Conservation (phyloP, 2,888 invertebrate species). For the Calameuta idolon region DNA sequence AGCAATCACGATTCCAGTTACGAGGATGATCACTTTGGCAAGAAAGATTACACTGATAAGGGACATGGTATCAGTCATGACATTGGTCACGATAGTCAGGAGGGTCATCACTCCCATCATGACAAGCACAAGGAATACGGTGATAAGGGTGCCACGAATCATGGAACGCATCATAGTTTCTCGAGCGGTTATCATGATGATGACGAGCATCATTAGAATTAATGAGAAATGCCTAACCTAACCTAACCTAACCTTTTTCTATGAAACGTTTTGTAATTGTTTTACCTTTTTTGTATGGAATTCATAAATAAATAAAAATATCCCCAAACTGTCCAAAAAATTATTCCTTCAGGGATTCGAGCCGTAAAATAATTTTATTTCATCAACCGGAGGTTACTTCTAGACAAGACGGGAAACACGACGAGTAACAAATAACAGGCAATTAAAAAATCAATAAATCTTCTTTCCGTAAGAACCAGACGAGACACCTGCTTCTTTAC, state of each 20-base stretch:
- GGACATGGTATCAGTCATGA: constrained; percentile 57
- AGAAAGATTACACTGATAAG: constrained; percentile 57
- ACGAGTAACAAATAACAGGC: background rate
- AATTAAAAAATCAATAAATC: constrained; percentile 12
- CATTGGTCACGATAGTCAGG: constrained; percentile 53
- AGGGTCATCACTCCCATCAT: constrained; percentile 55
- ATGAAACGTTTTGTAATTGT: background rate
- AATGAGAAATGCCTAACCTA: background rate
- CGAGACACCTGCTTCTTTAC: constrained; percentile 45
- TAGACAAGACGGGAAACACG: background rate
- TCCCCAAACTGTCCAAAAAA: background rate
- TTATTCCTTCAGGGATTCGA: background rate
- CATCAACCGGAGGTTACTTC: background rate
- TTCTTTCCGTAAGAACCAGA: constrained; percentile 13
- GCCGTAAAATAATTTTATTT: constrained; percentile 5
- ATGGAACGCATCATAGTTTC: constrained; percentile 48
- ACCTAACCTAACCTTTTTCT: background rate
- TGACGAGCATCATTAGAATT: background rate
- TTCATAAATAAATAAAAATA: constrained; percentile 2
- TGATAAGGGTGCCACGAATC: constrained; percentile 54
- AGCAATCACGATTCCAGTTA: constrained; percentile 54
- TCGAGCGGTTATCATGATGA: background rate
- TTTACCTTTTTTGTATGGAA: background rate
- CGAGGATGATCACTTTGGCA: constrained; percentile 54
- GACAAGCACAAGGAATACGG: constrained; percentile 55